Conservation (phyloP, 2,113 vertebrate species). For the Riparia riparia region DNA sequence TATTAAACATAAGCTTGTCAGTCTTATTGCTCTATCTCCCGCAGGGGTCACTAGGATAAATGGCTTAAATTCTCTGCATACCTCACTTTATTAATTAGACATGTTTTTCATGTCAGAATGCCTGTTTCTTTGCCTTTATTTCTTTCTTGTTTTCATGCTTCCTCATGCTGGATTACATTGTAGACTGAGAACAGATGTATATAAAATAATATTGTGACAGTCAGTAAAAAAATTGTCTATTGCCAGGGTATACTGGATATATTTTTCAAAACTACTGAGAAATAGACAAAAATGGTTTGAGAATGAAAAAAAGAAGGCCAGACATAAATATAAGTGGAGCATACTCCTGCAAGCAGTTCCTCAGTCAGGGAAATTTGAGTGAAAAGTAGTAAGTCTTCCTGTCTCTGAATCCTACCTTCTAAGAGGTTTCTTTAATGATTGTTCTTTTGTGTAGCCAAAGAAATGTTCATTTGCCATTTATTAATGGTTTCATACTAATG, state of each 20-base stretch:
- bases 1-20: not conserved
- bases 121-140: conserved; percentile 30
- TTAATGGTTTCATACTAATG: conserved; percentile 66
- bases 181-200: conserved; percentile 32
- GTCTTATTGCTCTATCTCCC: not conserved
- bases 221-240: not conserved
- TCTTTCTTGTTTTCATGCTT: not conserved
- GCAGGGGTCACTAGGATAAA: not conserved
- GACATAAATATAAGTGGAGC: conserved; percentile 30
- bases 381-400: not conserved
- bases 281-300: conserved; percentile 23
- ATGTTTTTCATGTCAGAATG: not conserved
- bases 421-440: conserved; percentile 63
- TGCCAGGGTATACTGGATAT: not conserved
- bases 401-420: conserved; percentile 58
- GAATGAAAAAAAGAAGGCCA: conserved; percentile 14
- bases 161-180: conserved; percentile 36
- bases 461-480: conserved; percentile 49
- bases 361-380: not conserved
- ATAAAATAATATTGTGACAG: not conserved
- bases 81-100: conserved; percentile 40
- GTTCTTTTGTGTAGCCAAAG: conserved; percentile 53
- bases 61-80: conserved; percentile 14
- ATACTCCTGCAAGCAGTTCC: not conserved
- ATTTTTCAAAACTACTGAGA: conserved; percentile 40